Conservation (phyloP, 2,113 vertebrate genomes). For the Toxotes jaculatrix region DNA sequence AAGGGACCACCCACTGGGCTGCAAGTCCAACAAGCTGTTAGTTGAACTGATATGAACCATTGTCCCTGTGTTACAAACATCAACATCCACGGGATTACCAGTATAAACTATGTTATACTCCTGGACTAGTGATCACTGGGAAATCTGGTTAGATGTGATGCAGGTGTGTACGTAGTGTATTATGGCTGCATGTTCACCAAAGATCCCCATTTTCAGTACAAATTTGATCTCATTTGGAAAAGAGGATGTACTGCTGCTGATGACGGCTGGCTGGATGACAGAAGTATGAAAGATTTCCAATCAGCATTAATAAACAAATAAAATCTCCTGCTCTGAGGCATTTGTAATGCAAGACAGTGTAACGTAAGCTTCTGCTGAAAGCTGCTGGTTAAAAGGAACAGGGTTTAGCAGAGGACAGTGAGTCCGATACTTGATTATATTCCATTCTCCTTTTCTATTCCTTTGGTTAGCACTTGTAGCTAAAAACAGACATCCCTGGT, state of each 20-base stretch:
- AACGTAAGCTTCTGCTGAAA: neutral
- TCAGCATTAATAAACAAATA: conserved; percentile 1
- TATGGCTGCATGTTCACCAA: conserved; percentile 66
- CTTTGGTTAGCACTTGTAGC: conserved; percentile 3
- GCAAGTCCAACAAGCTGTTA: conserved; percentile 81
- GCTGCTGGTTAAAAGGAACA: conserved; percentile 11
- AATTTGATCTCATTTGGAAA: neutral
- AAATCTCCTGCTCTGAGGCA: neutral
- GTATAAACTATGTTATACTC: neutral
- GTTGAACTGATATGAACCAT: conserved; percentile 57
- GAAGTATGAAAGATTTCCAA: neutral
- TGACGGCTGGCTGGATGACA: neutral
- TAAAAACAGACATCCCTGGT: conserved; percentile 72
- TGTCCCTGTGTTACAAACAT: conserved; percentile 26
- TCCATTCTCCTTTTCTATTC: neutral
- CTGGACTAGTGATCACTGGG: neutral
- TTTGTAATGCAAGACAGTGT: neutral
- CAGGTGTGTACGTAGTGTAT: conserved; percentile 34
- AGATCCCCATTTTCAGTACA: conserved; percentile 53
- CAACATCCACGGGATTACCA: conserved; percentile 8
- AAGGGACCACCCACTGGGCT: conserved; percentile 73
- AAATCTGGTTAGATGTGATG: conserved; percentile 57
- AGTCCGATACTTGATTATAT: neutral
- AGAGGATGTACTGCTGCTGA: neutral
- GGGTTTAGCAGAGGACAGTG: neutral